Percentiles rank a stretch among this genome's conserved stretches.
Evolutionary conservation across 2,113 vertebrate species (phyloP).

Genomic region (Cathartes aura): DNA sequence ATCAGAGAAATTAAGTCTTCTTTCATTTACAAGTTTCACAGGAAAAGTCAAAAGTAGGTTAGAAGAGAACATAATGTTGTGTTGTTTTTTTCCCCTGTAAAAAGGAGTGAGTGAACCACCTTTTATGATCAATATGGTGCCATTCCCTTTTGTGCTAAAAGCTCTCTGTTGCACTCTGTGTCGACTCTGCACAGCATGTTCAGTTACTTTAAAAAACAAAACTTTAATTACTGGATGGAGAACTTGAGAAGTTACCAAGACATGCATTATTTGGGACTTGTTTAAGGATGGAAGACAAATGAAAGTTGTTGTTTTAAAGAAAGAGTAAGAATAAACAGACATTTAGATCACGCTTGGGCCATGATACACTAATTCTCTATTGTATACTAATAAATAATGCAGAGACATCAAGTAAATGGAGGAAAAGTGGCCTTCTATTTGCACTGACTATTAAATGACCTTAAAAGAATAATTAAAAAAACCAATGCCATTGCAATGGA

Average conservation of each 20-base stretch:
- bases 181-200: not conserved
- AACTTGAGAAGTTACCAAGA: not conserved
- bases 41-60: not conserved
- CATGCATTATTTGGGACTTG: not conserved
- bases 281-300: not conserved
- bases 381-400: not conserved
- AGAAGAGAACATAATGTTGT: not conserved
- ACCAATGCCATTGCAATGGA: not conserved
- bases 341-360: not conserved
- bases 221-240: not conserved
- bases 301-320: not conserved
- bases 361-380: not conserved
- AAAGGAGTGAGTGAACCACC: not conserved
- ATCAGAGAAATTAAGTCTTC: not conserved
- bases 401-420: not conserved
- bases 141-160: slow-evolving; percentile 14
- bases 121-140: slow-evolving; percentile 3
- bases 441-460: not conserved
- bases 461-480: not conserved
- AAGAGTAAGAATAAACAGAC: not conserved
- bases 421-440: not conserved
- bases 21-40: slow-evolving; percentile 10
- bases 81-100: not conserved
- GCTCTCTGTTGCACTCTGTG: not conserved
- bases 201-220: not conserved